Conservation (phyloP, 2,888 invertebrate species). For the Octonoba sinensis region DNA sequence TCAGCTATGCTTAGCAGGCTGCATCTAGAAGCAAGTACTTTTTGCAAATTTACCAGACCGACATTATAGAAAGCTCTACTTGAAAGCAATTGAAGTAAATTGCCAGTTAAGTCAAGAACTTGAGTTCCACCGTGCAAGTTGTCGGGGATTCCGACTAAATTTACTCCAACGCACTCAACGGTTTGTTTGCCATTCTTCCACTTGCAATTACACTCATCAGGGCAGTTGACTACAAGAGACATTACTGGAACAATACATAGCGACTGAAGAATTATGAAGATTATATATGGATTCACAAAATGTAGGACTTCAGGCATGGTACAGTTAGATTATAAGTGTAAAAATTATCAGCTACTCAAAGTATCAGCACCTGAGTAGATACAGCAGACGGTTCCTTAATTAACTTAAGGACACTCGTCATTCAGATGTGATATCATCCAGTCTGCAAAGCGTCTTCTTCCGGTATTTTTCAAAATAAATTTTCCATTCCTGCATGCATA, state of each 20-base stretch:
- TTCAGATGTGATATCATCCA: background rate
- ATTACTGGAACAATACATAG: conserved; percentile 19
- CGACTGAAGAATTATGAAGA: conserved; percentile 24
- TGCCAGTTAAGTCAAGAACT: conserved; percentile 66
- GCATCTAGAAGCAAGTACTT: conserved; percentile 63
- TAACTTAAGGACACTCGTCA: background rate
- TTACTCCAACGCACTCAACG: conserved; percentile 65
- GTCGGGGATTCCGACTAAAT: conserved; percentile 62
- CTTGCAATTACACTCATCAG: conserved; percentile 66
- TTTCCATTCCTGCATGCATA: no score
- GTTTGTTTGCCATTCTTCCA: conserved; percentile 67
- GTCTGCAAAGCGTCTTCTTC: no score
- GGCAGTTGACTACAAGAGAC: conserved; percentile 54
- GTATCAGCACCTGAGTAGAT: conserved; percentile 8
- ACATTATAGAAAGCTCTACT: conserved; percentile 64
- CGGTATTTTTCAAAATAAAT: no score
- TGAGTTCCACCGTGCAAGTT: conserved; percentile 65
- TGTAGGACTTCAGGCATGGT: conserved; percentile 40
- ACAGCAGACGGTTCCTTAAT: background rate
- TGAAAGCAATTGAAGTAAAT: conserved; percentile 59
- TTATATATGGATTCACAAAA: conserved; percentile 17
- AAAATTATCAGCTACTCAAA: conserved; percentile 1
- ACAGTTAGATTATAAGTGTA: background rate
- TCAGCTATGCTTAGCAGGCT: conserved; percentile 62
- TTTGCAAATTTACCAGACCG: conserved; percentile 65